Percentiles rank a stretch among this genome's conserved stretches.
phyloP scores from a whole-genome alignment of 1,140 invertebrate species.

The Drosophila sp. region DNA sequence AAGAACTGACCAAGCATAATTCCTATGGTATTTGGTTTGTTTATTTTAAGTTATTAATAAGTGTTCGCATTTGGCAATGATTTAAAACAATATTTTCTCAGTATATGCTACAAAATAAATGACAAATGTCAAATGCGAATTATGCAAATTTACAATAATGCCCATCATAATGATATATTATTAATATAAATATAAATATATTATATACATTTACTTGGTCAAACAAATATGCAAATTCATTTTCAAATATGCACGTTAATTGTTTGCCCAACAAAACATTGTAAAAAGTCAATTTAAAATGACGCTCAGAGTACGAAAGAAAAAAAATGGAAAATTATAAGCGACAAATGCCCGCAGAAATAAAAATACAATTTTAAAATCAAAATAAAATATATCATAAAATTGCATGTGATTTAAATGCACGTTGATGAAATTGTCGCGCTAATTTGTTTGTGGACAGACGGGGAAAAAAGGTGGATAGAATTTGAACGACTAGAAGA shows the following conservation, averaged over 20 bases:
- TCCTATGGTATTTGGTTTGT: slow-evolving; percentile 12
- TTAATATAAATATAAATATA: slow-evolving; percentile 9
- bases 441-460: slow-evolving; percentile 61
- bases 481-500: background rate
- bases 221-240: slow-evolving; percentile 52
- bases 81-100: slow-evolving; percentile 34
- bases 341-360: slow-evolving; percentile 16
- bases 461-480: slow-evolving; percentile 22
- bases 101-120: background rate
- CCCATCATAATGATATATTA: slow-evolving; percentile 27
- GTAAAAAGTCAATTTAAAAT: slow-evolving; percentile 62
- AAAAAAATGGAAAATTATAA: slow-evolving; percentile 2
- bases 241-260: slow-evolving; percentile 47
- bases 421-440: slow-evolving; percentile 62
- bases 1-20: slow-evolving; percentile 27
- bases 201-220: slow-evolving; percentile 1
- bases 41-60: slow-evolving; percentile 31
- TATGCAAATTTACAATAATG: slow-evolving; percentile 42
- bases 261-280: slow-evolving; percentile 38
- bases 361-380: slow-evolving; percentile 22
- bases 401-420: slow-evolving; percentile 67
- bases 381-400: slow-evolving; percentile 50
- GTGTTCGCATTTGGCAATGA: slow-evolving; percentile 25
- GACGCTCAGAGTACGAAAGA: slow-evolving; percentile 14
- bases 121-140: slow-evolving; percentile 47